Percentiles rank a stretch among this genome's conserved stretches.
These are phyloP conservation scores for Carettochelys insculpta DNA, from an alignment of 2,113 vertebrate genomes.

Conservation along the genomic window DNA sequence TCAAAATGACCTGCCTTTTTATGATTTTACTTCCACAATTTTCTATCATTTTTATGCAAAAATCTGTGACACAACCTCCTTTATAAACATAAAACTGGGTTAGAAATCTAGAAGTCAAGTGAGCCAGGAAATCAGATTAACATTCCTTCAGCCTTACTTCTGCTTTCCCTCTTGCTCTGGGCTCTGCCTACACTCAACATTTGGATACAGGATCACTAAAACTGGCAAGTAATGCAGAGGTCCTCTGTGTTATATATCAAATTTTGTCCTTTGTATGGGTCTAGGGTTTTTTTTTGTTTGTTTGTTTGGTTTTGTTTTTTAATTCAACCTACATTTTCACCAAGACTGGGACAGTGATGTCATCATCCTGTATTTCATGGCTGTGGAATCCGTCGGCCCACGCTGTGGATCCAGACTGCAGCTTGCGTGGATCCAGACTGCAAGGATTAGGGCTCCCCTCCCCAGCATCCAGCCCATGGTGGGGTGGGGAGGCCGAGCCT, in stretches of 20 bases:
- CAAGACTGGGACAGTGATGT: neutral
- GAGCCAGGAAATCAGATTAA: neutral
- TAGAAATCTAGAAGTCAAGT: neutral
- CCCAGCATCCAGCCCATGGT: too few species aligned
- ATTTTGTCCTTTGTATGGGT: neutral
- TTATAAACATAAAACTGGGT: neutral
- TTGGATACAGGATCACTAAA: neutral
- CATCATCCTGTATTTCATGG: neutral
- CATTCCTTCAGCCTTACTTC: neutral
- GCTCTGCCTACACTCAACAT: accelerated
- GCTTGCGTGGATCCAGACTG: too few species aligned
- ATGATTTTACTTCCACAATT: neutral
- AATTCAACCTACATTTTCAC: neutral
- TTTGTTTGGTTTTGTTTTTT: neutral
- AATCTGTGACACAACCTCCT: neutral
- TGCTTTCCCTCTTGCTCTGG: neutral
- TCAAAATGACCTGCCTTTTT: neutral
- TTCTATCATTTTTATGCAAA: neutral
- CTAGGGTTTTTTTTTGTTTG: neutral
- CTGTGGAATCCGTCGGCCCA: too few species aligned
- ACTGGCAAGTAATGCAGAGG: neutral
- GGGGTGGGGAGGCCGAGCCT: too few species aligned
- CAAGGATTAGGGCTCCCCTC: too few species aligned
- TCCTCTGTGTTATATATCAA: neutral
- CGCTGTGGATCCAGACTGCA: too few species aligned